Base-by-base conservation (phyloP, 2,113 vertebrate species). In the Onychostoma macrolepis region DNA sequence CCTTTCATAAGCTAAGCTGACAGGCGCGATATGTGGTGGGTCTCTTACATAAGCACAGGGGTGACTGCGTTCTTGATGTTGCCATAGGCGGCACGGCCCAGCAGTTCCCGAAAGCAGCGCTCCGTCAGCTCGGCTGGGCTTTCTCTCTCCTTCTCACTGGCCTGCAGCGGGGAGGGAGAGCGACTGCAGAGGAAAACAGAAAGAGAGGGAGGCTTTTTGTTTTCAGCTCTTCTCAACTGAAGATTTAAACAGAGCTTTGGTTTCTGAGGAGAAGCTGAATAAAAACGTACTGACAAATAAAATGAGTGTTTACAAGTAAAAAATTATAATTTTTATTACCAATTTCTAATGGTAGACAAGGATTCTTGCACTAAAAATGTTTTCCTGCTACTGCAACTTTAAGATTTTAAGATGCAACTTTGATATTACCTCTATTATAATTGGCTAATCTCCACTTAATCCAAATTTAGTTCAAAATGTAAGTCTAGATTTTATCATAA, bases 1-100 rank as follows among this genome's bases (percentile, higher is more conserved):
- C 15, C 13, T 33, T 6, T 74, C 4, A 24, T 74, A 41, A 74
- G 9, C 21, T 74, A 41, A 12, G 38, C 9, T 74, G 76, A 30
- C 45, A 79, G 48, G 10, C 4, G 8, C 30, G 28, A 36, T 56
- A 72, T 19, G 2, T 26, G 33, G 81, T 10, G 2, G 10, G 21
- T 63, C 43, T 89, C 96, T 97, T 88, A 99, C 97, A 97, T 97
- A 85, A 99, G 96, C 82, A 99, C 97, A 0, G 97, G 98, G 41
- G 96, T 97, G 94, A 99, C 95, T 45, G 97, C 97, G 2, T 98
- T 99, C 92, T 99, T 99, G 94, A 99, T 99, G 94, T 98, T 98
- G 85, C 97, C 97, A 0, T 97, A 99, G 53, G 97, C 98, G 0
- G 98, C 97, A 26, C 98, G 95, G 72, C 97, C 97, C 93, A 99